A percentile compares a stretch with the other conserved stretches of the same genome.
These are phyloP conservation scores for Melopsittacus undulatus DNA, from an alignment of 2,797 vertebrate genomes.

Conservation along the genomic window DNA sequence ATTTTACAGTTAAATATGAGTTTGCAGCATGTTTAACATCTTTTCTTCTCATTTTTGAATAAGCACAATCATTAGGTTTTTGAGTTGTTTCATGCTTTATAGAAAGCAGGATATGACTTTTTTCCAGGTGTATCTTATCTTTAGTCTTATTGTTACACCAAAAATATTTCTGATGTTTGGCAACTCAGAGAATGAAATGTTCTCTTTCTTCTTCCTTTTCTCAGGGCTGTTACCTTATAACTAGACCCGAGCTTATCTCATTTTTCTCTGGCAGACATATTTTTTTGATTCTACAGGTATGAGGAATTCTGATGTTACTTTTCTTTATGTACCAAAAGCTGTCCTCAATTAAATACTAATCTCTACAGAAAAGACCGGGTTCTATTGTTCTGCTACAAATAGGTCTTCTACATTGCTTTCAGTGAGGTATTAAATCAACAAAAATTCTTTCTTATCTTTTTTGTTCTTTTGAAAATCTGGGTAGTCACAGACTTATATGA, in stretches of 20 bases:
- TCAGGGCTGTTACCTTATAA: background rate
- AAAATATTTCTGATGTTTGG: background rate
- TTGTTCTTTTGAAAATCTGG: background rate
- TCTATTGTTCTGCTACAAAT: background rate
- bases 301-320: background rate
- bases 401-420: background rate
- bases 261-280: background rate
- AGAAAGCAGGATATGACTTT: background rate
- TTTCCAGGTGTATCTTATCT: background rate
- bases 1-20: background rate
- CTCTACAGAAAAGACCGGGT: background rate
- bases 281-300: background rate
- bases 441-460: background rate
- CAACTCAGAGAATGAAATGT: background rate
- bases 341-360: background rate
- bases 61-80: background rate
- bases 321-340: background rate
- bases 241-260: background rate
- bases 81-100: background rate
- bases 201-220: background rate
- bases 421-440: background rate
- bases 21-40: background rate
- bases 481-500: background rate
- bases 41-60: background rate
- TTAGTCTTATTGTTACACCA: background rate